Conservation (phyloP, 2,797 vertebrate species). For the Mormyrops attenuatus region DNA sequence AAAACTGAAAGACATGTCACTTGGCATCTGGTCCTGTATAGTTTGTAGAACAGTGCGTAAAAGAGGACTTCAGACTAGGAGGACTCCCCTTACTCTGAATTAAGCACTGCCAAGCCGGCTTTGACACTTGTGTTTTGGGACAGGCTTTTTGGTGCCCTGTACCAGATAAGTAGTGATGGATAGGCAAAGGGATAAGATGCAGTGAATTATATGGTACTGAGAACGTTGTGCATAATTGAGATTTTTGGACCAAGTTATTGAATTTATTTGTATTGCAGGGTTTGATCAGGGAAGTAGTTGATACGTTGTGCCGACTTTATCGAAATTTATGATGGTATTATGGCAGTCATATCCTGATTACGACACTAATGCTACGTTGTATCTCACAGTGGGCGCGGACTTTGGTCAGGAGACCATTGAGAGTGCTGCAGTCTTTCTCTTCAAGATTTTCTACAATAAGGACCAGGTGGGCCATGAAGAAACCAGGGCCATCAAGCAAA, state of each 20-base stretch:
- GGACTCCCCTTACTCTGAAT: not conserved
- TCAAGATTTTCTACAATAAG: conserved; percentile 81
- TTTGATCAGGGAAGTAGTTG: not conserved
- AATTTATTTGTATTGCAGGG: not conserved
- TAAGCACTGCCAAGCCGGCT: not conserved
- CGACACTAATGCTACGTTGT: conserved; percentile 24
- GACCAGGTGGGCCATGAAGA: conserved; percentile 79
- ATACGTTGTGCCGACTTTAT: not conserved
- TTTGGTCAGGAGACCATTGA: conserved; percentile 81
- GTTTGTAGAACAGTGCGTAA: not conserved
- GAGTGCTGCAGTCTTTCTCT: conserved; percentile 84
- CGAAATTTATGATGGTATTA: not conserved
- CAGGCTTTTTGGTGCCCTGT: not conserved
- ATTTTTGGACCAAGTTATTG: not conserved
- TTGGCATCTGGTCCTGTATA: not conserved
- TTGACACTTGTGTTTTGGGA: not conserved
- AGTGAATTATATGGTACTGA: not conserved
- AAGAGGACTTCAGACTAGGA: not conserved
- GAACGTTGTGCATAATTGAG: not conserved
- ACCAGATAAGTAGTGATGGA: not conserved
- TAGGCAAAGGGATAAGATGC: not conserved
- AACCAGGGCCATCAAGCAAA: conserved; percentile 82
- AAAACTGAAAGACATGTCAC: not conserved
- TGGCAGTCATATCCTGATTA: not conserved
- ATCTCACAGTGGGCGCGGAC: conserved; percentile 77